Conservation (phyloP, 2,888 invertebrate genomes). For the Hemithea aestivaria region DNA sequence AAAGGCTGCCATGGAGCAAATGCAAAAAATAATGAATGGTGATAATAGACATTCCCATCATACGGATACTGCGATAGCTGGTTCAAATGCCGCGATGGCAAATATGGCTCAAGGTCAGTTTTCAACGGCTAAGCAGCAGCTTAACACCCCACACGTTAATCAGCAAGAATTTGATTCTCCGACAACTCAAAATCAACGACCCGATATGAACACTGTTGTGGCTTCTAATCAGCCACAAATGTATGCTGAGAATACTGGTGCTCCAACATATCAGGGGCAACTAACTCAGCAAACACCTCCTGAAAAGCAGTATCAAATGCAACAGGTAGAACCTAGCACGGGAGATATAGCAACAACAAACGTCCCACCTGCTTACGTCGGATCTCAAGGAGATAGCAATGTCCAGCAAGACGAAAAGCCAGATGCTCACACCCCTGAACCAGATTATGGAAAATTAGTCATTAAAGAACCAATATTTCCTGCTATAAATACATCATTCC, state of each 20-base stretch:
- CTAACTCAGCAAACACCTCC: conserved; percentile 25
- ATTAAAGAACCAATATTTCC: conserved; percentile 57
- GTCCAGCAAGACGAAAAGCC: conserved; percentile 12
- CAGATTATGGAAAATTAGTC: conserved; percentile 21
- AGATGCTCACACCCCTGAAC: conserved; percentile 6
- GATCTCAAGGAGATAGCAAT: conserved; percentile 20
- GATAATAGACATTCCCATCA: conserved; percentile 25
- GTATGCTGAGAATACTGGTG: conserved; percentile 30
- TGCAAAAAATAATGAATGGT: conserved; percentile 50
- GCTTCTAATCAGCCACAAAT: conserved; percentile 33
- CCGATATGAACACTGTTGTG: conserved; percentile 15
- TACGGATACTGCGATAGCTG: conserved; percentile 30
- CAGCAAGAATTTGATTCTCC: conserved; percentile 5
- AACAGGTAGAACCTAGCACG: conserved; percentile 33
- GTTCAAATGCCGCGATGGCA: conserved; percentile 31
- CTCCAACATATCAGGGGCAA: conserved; percentile 28
- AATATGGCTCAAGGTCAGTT: conserved; percentile 12
- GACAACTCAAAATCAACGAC: conserved; percentile 11
- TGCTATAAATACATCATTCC: conserved; percentile 47
- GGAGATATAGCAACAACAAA: conserved; percentile 24
- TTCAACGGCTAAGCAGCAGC: conserved; percentile 15
- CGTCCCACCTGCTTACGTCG: conserved; percentile 31
- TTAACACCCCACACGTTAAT: conserved; percentile 3
- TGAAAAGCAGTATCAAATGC: conserved; percentile 26
- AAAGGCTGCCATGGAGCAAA: conserved; percentile 48